phyloP scores from a whole-genome alignment of 92 coral and sea anemone genomes.

The Anthopleura xanthogrammica region DNA sequence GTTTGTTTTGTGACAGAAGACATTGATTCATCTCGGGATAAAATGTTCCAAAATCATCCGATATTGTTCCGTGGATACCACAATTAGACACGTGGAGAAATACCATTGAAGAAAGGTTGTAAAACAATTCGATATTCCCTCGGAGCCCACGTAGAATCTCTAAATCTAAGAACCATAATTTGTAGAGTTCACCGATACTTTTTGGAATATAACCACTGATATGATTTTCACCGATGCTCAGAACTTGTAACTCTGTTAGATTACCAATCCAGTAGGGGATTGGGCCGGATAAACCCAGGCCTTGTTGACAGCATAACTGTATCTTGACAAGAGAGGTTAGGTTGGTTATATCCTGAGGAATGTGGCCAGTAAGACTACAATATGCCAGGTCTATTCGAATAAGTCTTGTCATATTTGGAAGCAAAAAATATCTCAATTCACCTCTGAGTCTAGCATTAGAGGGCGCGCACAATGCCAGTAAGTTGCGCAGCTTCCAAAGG shows the following conservation, averaged over 20 bases:
- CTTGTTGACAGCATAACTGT: constrained; percentile 66
- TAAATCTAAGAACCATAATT: constrained; percentile 77
- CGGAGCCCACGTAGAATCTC: constrained; percentile 37
- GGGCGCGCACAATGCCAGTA: constrained; percentile 58
- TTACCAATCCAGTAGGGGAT: constrained; percentile 71
- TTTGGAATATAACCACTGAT: constrained; percentile 61
- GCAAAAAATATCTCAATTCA: constrained; percentile 36
- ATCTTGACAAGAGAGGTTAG: constrained; percentile 40
- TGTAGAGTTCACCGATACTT: constrained; percentile 60
- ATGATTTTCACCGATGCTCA: constrained; percentile 67
- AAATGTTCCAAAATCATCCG: constrained; percentile 61
- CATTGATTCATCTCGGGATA: constrained; percentile 68
- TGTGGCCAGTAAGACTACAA: constrained; percentile 46
- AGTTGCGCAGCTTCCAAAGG: constrained; percentile 78
- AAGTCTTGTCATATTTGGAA: constrained; percentile 64
- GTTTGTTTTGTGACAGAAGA: constrained; percentile 54
- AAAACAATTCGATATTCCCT: constrained; percentile 50
- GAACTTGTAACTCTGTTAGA: constrained; percentile 70
- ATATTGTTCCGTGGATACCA: constrained; percentile 55
- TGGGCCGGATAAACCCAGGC: constrained; percentile 43
- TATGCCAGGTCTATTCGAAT: constrained; percentile 44
- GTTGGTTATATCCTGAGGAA: constrained; percentile 40
- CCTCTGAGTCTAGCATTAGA: constrained; percentile 43
- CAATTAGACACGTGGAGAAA: constrained; percentile 62
- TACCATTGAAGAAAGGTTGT: constrained; percentile 45